Conservation (phyloP, 2,888 invertebrate genomes). For the Drosophila rubida region DNA sequence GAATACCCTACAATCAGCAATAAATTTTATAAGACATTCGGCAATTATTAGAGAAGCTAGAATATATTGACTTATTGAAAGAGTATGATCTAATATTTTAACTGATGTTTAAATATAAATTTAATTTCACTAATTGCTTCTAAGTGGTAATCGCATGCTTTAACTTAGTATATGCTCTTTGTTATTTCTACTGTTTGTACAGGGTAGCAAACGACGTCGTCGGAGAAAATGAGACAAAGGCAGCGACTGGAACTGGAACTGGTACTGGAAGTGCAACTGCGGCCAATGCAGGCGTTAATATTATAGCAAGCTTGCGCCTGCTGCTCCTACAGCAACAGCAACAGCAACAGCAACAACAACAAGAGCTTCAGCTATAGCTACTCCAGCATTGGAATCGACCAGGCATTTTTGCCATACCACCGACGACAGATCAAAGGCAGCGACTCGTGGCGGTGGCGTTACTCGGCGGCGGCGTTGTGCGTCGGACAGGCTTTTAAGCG, state of each 20-base stretch:
- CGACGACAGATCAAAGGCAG: conserved; percentile 72
- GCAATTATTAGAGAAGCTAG: no score
- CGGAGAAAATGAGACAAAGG: conserved; percentile 56
- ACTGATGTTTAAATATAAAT: no score
- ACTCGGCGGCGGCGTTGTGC: conserved; percentile 61
- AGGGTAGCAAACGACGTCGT: conserved; percentile 25
- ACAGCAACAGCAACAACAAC: neutral
- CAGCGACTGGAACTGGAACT: conserved; percentile 49
- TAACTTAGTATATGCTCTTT: no score
- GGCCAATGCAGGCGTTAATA: conserved; percentile 70
- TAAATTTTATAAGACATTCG: neutral
- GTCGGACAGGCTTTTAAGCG: conserved; percentile 84
- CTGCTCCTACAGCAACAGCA: conserved; percentile 20
- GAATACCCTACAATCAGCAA: neutral
- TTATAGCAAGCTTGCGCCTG: conserved; percentile 58
- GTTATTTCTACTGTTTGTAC: neutral
- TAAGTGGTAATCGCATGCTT: no score
- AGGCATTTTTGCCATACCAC: conserved; percentile 75
- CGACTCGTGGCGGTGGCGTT: conserved; percentile 77
- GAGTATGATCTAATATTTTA: no score
- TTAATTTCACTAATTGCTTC: no score
- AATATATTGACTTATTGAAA: no score
- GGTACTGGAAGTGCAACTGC: conserved; percentile 52
- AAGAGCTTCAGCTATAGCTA: neutral
- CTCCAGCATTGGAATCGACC: conserved; percentile 14